phyloP scores from a whole-genome alignment of 2,888 invertebrate genomes.

The Yponomeuta sedellus region DNA sequence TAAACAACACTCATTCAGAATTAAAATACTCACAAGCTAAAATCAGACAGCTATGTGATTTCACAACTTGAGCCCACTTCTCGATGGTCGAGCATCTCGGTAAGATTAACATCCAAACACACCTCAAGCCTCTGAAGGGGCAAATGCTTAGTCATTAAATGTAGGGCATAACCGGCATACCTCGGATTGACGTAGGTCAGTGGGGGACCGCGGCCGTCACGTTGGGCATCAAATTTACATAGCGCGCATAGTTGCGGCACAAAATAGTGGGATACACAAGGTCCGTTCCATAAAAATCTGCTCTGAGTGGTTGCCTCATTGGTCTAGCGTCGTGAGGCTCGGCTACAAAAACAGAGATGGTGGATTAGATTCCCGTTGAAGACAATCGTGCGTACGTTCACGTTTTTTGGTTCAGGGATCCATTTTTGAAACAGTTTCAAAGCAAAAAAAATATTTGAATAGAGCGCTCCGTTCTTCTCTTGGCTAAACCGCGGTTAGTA shows the following conservation, averaged over 20 bases:
- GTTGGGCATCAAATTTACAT: slow-evolving; percentile 65
- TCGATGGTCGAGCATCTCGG: not conserved
- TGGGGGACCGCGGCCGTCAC: slow-evolving; percentile 48
- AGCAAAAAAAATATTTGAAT: too few relatives aligned
- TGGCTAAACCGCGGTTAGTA: too few relatives aligned
- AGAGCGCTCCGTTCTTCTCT: too few relatives aligned
- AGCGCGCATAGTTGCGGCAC: slow-evolving; percentile 60
- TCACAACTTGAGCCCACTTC: not conserved
- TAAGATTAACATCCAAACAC: not conserved
- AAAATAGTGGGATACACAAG: slow-evolving; percentile 20
- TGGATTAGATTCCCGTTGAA: not conserved
- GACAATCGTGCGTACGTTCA: too few relatives aligned
- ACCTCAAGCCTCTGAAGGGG: not conserved
- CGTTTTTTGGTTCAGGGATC: too few relatives aligned
- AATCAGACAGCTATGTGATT: not conserved
- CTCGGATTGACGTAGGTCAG: slow-evolving; percentile 15
- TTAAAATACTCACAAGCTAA: too few relatives aligned
- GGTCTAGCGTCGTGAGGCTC: too few relatives aligned
- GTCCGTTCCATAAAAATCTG: slow-evolving; percentile 32
- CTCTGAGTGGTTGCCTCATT: slow-evolving; percentile 6
- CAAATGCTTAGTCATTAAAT: slow-evolving; percentile 23
- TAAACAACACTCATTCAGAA: too few relatives aligned
- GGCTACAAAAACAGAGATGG: too few relatives aligned
- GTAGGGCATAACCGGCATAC: slow-evolving; percentile 26
- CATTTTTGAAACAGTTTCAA: too few relatives aligned